Percentiles rank a stretch among this genome's conserved stretches.
Evolutionary conservation across 1,140 invertebrate genomes (phyloP).

Genomic region (Drosophila ercepeae): DNA sequence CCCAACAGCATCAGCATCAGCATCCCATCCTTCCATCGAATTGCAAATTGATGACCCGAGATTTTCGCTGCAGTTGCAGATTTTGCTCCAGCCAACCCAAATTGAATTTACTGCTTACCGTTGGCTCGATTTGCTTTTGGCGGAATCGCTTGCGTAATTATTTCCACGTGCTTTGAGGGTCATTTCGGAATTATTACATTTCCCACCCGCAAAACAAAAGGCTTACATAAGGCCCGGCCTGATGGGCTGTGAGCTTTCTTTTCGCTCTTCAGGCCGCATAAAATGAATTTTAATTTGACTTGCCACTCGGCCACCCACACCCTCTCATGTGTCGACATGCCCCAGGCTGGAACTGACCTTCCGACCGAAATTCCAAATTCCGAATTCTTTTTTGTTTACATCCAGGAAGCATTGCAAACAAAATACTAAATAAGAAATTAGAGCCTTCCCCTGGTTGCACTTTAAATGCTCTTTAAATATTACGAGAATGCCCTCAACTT

Average conservation of each 20-base stretch:
- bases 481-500: background rate
- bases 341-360: constrained; percentile 49
- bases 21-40: constrained; percentile 36
- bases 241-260: constrained; percentile 2
- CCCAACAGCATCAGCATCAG: no score
- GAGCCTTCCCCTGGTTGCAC: background rate
- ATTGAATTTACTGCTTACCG: constrained; percentile 48
- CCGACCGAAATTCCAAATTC: constrained; percentile 26
- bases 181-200: constrained; percentile 61
- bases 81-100: constrained; percentile 25
- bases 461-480: constrained; percentile 11
- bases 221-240: constrained; percentile 26
- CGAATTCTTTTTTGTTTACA: constrained; percentile 44
- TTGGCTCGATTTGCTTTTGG: background rate
- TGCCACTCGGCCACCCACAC: constrained; percentile 3
- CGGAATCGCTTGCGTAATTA: constrained; percentile 61
- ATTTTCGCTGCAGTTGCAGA: constrained; percentile 61
- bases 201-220: constrained; percentile 36
- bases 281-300: constrained; percentile 59
- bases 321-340: background rate
- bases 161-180: constrained; percentile 56
- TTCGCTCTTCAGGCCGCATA: constrained; percentile 40
- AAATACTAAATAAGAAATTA: constrained; percentile 66
- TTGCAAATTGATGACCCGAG: constrained; percentile 66
- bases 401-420: constrained; percentile 53